Evolutionary conservation across 2,113 vertebrate genomes (phyloP).

Genomic region (Myotis lucifugus): DNA sequence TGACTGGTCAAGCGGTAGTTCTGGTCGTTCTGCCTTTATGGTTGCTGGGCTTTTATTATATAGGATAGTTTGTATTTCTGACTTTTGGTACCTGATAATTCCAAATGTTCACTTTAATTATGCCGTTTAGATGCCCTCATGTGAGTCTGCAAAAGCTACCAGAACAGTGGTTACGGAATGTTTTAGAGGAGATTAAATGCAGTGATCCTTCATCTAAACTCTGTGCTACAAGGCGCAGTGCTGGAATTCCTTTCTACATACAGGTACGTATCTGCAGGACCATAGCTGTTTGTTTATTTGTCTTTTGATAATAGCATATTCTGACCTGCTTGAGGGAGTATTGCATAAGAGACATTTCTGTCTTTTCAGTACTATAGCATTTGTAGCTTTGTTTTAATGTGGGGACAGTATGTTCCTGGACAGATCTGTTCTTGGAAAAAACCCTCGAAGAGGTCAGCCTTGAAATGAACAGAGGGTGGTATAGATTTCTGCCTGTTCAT

Average conservation of each 20-base stretch:
- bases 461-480: not conserved
- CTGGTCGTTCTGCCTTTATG: too few species aligned
- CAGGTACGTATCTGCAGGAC: conserved; percentile 87
- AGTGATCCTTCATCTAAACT: conserved; percentile 94
- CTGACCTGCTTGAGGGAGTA: not conserved
- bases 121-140: conserved; percentile 86
- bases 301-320: not conserved
- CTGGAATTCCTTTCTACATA: conserved; percentile 97
- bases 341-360: not conserved
- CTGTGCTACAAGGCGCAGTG: conserved; percentile 96
- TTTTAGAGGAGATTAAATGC: conserved; percentile 93
- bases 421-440: conserved; percentile 52
- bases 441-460: conserved; percentile 48
- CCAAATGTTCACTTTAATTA: conserved; percentile 11
- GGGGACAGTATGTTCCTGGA: conserved; percentile 44
- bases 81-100: not conserved
- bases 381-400: conserved; percentile 51
- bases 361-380: not conserved
- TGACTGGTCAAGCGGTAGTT: too few species aligned
- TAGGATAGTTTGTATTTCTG: not conserved
- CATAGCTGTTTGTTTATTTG: not conserved
- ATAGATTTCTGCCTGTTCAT: not conserved
- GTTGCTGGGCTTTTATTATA: too few species aligned
- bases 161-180: conserved; percentile 89
- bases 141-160: conserved; percentile 90